A percentile compares a stretch with the other conserved stretches of the same genome.
phyloP scores from a whole-genome alignment of 2,888 invertebrate genomes.

The Auanema freiburgensis region DNA sequence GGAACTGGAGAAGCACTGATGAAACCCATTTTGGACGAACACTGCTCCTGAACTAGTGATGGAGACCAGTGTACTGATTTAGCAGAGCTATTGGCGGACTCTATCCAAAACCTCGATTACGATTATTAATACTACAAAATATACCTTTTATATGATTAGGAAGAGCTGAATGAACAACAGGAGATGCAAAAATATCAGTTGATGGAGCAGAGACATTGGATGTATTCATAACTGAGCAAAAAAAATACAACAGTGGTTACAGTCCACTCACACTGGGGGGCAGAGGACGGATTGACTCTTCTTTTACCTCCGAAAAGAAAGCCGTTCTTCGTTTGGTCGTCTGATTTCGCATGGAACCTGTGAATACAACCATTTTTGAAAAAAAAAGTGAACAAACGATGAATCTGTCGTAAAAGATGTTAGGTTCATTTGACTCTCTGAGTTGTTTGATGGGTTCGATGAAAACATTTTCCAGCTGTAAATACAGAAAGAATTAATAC shows the following conservation, averaged over 20 bases:
- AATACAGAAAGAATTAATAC: too few species aligned
- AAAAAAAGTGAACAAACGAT: too few species aligned
- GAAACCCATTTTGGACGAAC: not conserved
- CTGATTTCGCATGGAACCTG: too few species aligned
- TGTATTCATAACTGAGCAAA: conserved; percentile 29
- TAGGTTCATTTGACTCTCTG: too few species aligned
- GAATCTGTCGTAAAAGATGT: too few species aligned
- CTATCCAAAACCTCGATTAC: not conserved
- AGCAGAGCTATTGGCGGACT: conserved; percentile 2
- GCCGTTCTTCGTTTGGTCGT: too few species aligned
- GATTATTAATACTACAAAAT: not conserved
- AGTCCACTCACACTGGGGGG: too few species aligned
- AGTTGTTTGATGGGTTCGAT: too few species aligned
- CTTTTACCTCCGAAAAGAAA: too few species aligned
- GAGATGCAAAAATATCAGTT: conserved; percentile 43
- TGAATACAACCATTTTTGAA: too few species aligned
- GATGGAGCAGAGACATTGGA: conserved; percentile 32
- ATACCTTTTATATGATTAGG: conserved; percentile 41
- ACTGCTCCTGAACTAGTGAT: conserved; percentile 26
- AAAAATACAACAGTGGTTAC: not conserved
- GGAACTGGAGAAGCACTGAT: not conserved
- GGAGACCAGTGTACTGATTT: conserved; percentile 44
- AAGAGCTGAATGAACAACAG: conserved; percentile 21
- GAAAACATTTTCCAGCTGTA: too few species aligned
- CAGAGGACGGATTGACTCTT: too few species aligned